Base-by-base conservation (phyloP, 2,797 vertebrate species). In the Cuculus canorus region DNA sequence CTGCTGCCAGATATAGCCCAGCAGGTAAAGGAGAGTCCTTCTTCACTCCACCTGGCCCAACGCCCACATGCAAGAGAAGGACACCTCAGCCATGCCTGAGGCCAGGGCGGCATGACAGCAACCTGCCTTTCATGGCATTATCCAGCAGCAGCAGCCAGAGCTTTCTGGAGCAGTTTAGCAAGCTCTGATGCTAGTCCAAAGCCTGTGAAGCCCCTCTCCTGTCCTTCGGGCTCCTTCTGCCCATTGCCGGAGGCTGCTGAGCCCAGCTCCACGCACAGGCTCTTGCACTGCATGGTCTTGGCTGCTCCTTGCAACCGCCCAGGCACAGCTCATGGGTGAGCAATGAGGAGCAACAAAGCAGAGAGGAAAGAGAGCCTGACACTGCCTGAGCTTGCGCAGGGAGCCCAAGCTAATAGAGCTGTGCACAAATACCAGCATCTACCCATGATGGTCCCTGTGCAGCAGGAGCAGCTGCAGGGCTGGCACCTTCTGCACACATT, bases 281-380 rank as follows among this genome's bases (percentile, higher is more conserved):
- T 63, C 28, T 47, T n/a, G 25, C 13, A 27, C 4, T 0, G 1
- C n/a, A 8, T 0, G 7, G 28, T 24, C 15, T 8, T 35, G 32
- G 22, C 35, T 45, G 33, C 69, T 75, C 13, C 10, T 41, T 21
- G 41, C 48, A 68, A 27, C 45, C 3, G 0, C 32, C 47, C 27
- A 25, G 33, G 30, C 25, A 35, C 27, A 69, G 33, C 17, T 69
- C 21, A 13, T 4, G 22, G 78, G 18, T 70, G 35, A 57, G 71
- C 21, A 64, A 57, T 7, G 9, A 25, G 56, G 35, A 89, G 8
- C 27, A 50, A 19, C 27, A 70, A 37, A 70, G 54, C 14, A 61
- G 28, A 60, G 54, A 75, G 11, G 47, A 27, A 76, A 71, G 43
- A 37, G 35, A 82, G 4, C 17, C 9, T 2, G 2, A 35, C 4